These are phyloP conservation scores for Cheilosia pagana DNA, from an alignment of 2,888 invertebrate species.

Conservation along the genomic window DNA sequence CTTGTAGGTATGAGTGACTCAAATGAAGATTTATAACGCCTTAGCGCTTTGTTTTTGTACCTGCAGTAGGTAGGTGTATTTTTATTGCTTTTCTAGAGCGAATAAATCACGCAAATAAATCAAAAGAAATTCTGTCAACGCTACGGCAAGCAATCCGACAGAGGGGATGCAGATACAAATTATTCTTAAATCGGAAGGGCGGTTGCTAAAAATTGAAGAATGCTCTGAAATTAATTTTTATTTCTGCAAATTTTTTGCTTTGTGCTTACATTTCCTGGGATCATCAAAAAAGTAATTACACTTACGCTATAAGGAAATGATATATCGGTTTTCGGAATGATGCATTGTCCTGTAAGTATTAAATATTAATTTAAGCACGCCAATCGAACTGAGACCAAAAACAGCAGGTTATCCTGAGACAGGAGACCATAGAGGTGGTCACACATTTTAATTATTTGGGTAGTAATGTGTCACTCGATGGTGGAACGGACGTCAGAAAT, in stretches of 20 bases:
- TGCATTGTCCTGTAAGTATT: too few relatives aligned
- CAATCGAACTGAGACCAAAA: too few relatives aligned
- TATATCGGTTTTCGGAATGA: too few relatives aligned
- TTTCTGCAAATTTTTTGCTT: not conserved
- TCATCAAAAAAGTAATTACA: not conserved
- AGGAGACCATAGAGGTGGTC: too few relatives aligned
- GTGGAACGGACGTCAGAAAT: too few relatives aligned
- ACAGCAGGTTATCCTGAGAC: too few relatives aligned
- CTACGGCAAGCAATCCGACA: slow-evolving; percentile 27
- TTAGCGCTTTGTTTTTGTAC: slow-evolving; percentile 57
- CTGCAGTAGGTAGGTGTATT: slow-evolving; percentile 9
- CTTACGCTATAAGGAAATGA: too few relatives aligned
- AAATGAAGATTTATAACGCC: slow-evolving; percentile 70
- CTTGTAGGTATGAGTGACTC: slow-evolving; percentile 57
- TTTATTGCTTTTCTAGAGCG: slow-evolving; percentile 53
- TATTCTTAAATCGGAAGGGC: slow-evolving; percentile 6
- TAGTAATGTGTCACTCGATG: too few relatives aligned
- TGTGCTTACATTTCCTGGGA: not conserved
- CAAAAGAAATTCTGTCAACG: slow-evolving; percentile 70
- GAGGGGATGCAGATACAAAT: slow-evolving; percentile 52
- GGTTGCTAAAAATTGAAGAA: not conserved
- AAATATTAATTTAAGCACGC: too few relatives aligned
- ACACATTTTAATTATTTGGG: too few relatives aligned
- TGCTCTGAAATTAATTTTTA: not conserved
- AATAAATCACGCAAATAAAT: slow-evolving; percentile 71